Conservation (phyloP, 1,140 invertebrate genomes). For the Calycopis cecrops region DNA sequence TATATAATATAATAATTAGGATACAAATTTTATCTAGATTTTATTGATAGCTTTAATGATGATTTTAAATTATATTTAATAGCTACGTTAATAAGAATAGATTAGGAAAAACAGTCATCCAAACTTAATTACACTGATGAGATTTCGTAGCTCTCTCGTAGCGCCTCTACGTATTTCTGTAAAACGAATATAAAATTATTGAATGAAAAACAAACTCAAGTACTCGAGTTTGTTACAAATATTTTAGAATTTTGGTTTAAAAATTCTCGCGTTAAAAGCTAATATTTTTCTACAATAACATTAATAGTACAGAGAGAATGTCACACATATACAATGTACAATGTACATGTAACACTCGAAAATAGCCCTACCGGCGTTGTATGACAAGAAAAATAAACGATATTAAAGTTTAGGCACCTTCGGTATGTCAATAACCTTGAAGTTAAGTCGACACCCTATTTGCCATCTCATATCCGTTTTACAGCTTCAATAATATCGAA, state of each 20-base stretch:
- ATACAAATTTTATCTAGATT: no score
- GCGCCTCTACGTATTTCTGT: conserved; percentile 15
- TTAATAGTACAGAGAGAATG: no score
- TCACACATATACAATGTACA: no score
- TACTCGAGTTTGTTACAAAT: no score
- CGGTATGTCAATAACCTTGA: conserved; percentile 31
- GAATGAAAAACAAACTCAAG: no score
- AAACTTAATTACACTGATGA: conserved; percentile 4
- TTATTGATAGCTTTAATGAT: not conserved
- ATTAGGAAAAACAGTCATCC: not conserved
- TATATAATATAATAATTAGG: no score
- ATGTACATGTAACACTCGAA: no score
- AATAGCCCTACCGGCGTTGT: no score
- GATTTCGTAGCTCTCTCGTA: conserved; percentile 50
- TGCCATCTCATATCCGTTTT: conserved; percentile 46
- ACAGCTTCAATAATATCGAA: conserved; percentile 51
- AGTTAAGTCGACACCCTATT: conserved; percentile 52
- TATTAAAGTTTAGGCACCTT: conserved; percentile 34
- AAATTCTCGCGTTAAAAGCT: no score
- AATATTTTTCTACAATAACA: no score
- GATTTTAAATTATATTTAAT: no score
- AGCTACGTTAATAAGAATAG: not conserved
- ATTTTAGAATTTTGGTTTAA: no score
- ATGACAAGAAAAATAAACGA: conserved; percentile 9
- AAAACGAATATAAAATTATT: not conserved